Base-by-base conservation (phyloP, 2,888 invertebrate genomes). In the Limenitis arthemis region DNA sequence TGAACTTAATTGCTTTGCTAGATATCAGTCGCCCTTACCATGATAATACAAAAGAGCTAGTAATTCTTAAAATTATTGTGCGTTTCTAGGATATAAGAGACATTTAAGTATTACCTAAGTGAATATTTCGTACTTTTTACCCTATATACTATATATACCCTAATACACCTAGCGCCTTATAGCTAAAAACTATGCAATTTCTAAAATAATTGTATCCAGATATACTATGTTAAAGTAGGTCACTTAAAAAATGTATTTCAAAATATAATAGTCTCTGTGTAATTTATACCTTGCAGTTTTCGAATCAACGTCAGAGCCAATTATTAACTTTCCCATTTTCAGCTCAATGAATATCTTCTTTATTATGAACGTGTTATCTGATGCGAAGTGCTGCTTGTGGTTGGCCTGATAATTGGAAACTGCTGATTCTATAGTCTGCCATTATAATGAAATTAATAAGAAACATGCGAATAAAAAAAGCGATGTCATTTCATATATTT, bases 401-500 rank as follows among this genome's bases (percentile, higher is more conserved):
- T 67, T 68, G 72, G 66, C 77, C 73, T 73, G 69, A 70, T 64
- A 66, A 67, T 67, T 68, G 72, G 65, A 77, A 80, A 81, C 80
- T 78, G 75, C 72, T 66, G 72, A 67, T 73, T 80, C 79, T 77
- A 51, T 53, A 37, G 46, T 80, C 73, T 73, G 70, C 73, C 74
- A 79, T 80, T 77, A 79, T 71, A 72, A 73, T 77, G 67, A 4
- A 20, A 68, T 66, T 62, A 66, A 62, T 74, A 77, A 75, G 75
- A 73, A 69, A 73, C 68, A 70, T 66, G 73, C 70, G 73, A 70
- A 76, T 72, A 79, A 81, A 79, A 82, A 77, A 69, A 73, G 73
- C 72, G 68, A n/a, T n/a, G n/a, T 20, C 20, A 20, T 20, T 20
- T 20, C 20, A 20, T 20, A 20, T 20, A 20, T 20, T 20, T 20